phyloP scores from a whole-genome alignment of 2,113 vertebrate genomes.

The Hemiscyllium ocellatum region DNA sequence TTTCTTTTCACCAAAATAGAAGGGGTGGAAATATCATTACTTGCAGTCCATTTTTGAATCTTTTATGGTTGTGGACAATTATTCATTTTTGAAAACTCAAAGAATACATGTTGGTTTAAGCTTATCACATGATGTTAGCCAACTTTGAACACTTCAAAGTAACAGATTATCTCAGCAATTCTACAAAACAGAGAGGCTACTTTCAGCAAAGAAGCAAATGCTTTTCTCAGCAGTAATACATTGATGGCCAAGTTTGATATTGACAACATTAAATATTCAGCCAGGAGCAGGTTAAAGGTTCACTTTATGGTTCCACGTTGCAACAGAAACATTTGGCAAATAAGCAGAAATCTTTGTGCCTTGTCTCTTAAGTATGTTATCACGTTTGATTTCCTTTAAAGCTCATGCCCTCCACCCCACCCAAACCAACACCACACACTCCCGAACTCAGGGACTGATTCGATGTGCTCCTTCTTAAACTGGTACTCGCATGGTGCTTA shows the following conservation, averaged over 20 bases:
- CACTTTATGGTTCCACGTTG: not conserved
- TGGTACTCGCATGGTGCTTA: not conserved
- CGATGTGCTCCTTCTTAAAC: not conserved
- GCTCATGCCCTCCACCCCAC: not conserved
- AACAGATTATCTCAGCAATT: not conserved
- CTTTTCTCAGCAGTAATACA: not conserved
- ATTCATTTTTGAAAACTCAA: not conserved
- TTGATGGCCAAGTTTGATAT: not conserved
- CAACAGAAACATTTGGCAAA: not conserved
- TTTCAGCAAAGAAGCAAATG: not conserved
- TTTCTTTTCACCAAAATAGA: not conserved
- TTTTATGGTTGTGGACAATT: not conserved
- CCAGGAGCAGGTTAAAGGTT: not conserved
- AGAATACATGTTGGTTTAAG: not conserved
- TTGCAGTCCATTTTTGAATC: not conserved
- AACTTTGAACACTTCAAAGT: not conserved
- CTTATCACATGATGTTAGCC: not conserved
- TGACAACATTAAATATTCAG: not conserved
- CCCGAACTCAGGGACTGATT: not conserved
- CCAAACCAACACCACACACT: not conserved
- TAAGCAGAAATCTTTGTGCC: not conserved
- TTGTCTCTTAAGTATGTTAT: not conserved
- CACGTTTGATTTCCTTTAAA: not conserved
- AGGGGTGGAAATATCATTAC: not conserved
- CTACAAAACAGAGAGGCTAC: not conserved